Base-by-base conservation (phyloP, 2,888 invertebrate genomes). In the Drosophila histrio region DNA sequence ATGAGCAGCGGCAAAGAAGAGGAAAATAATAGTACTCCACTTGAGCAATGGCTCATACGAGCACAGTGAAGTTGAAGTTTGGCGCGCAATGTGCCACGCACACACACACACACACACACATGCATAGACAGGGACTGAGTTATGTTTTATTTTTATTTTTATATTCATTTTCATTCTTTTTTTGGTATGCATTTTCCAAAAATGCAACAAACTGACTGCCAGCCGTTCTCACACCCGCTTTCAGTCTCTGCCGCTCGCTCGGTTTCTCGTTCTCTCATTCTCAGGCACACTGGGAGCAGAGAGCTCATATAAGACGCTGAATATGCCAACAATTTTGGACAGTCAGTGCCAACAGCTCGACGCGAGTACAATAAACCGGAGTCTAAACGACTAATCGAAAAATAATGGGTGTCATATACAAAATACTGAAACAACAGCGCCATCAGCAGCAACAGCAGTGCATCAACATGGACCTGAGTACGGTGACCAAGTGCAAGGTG, bases 401-500 rank as follows among this genome's bases (percentile, higher is more conserved):
- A 54, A 63, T 61, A 66, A 90, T 90, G 90, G 90, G 90, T 66
- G 86, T 90, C 66, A 87, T 90, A 71, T 89, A 90, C 46, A 90
- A 90, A 66, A 83, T 90, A 75, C 63, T 90, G 11, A 89, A 87
- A 53, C 88, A 89, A 34, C 82, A 81, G 44, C 79, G 85, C n/a
- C 65, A 72, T 60, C 66, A 71, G 50, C 68, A 65, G 50, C 71
- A 71, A 32, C 54, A 71, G n/a, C 64, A 67, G 2, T 57, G 66
- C 58, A 46, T 57, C 9, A 63, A 49, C 41, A 74, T 77, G 84
- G 88, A 89, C 34, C 61, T 83, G 2, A 79, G 77, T 24, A 58
- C 59, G 38, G 34, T 65, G 8, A 76, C 80, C 21, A 71, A 80
- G 44, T 83, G 86, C 50, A 81, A 80, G 54, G 83, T 81, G 52